Percentiles rank a stretch among this genome's conserved stretches.
phyloP scores from a whole-genome alignment of 2,797 vertebrate species.

The Rhinoraja longicauda region DNA sequence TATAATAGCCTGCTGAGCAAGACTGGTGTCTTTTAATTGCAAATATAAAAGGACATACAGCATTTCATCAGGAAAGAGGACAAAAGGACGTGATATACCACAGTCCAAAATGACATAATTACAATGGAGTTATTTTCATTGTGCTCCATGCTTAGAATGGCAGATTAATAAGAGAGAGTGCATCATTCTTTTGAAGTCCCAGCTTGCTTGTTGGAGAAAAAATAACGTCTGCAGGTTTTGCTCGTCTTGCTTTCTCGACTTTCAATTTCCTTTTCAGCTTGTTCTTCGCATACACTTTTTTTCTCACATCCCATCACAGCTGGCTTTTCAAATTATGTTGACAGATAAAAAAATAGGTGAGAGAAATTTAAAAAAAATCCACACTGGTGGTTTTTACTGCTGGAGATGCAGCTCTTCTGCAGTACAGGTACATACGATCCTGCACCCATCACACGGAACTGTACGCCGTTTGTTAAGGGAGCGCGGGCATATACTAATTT shows the following conservation, averaged over 20 bases:
- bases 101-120: not conserved
- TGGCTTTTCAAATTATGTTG: not conserved
- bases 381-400: not conserved
- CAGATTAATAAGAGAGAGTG: not conserved
- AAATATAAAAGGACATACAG: not conserved
- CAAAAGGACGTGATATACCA: not conserved
- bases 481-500: not conserved
- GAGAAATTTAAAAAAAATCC: no score
- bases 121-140: not conserved
- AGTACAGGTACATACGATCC: not conserved
- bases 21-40: not conserved
- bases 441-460: not conserved
- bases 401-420: not conserved
- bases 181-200: not conserved
- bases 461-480: not conserved
- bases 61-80: not conserved
- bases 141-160: not conserved
- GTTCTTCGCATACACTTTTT: not conserved
- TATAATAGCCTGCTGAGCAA: not conserved
- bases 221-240: not conserved
- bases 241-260: not conserved
- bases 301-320: not conserved
- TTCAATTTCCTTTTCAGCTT: not conserved
- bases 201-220: not conserved
- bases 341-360: constrained; percentile 21